Base-by-base conservation (phyloP, 2,888 invertebrate genomes). In the Platerodrilus igneus region DNA sequence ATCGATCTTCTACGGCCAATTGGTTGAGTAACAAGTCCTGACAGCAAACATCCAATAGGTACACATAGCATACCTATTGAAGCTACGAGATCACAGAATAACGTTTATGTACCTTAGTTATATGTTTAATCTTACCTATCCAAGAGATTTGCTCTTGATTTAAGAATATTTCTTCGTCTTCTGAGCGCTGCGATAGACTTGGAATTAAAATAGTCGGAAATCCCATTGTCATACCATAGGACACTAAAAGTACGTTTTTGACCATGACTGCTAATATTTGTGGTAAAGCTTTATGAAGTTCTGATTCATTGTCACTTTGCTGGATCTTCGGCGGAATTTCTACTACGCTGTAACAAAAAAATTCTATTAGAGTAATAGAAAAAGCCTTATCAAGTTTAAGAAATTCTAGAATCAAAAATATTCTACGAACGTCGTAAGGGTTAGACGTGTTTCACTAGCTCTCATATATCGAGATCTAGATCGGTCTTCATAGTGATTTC, bases 181-280 rank as follows among this genome's bases (percentile, higher is more conserved):
- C 47, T 25, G 58, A 48, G 21, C 60, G 66, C 2, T 76, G 78
- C 28, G 76, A 68, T 23, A 88, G 74, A 4, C 82, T 82, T 4
- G 87, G 86, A 53, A 88, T 86, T 10, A 87, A 75, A 45, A 88
- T 86, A 3, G 88, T 86, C 1, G 86, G 80, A 54, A 86, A 87
- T 1, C 88, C 88, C 28, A 88, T 66, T 0, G 86, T 84, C 77
- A 86, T 83, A 34, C 88, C 88, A 63, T 84, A 87, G 5, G 80
- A 81, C 50, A 86, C 67, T 19, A 88, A 73, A 20, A 88, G 70
- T 40, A 85, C 71, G 68, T 88, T 89, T 67, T 89, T 89, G 11
- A 85, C 83, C 55, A 79, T 77, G 16, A 86, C 86, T n/a, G 88
- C 88, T 50, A 85, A 60, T 49, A 83, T 72, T 69, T 88, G 86